phyloP scores from a whole-genome alignment of 2,113 vertebrate species.

The Psettodes erumei region DNA sequence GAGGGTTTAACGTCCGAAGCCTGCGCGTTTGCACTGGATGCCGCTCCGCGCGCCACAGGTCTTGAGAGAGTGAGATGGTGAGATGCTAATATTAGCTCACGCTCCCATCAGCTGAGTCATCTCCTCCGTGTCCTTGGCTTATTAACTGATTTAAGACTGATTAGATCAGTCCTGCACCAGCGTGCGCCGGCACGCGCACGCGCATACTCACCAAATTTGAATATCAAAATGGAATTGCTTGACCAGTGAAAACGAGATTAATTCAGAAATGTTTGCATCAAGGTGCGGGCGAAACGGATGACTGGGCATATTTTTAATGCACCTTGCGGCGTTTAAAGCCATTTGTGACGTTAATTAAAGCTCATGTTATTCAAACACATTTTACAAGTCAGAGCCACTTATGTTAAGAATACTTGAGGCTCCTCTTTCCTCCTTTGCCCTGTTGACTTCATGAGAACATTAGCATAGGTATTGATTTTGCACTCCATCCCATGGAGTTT shows the following conservation, averaged over 20 bases:
- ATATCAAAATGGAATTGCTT: constrained; percentile 83
- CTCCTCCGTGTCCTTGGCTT: constrained; percentile 82
- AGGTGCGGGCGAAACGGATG: constrained; percentile 79
- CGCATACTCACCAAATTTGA: constrained; percentile 71
- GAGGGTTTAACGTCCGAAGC: constrained; percentile 54
- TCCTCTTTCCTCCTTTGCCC: constrained; percentile 43
- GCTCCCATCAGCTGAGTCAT: constrained; percentile 84
- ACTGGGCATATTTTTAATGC: constrained; percentile 78
- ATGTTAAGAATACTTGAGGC: constrained; percentile 67
- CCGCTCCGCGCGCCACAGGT: constrained; percentile 35
- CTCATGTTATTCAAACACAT: constrained; percentile 81
- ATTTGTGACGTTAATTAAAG: constrained; percentile 81
- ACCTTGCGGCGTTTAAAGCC: constrained; percentile 77
- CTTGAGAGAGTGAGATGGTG: constrained; percentile 14
- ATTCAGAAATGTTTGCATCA: constrained; percentile 73
- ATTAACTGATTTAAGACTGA: constrained; percentile 83
- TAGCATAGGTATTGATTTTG: constrained; percentile 75
- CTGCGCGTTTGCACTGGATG: constrained; percentile 52
- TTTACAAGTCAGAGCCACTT: constrained; percentile 77
- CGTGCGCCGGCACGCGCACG: constrained; percentile 39
- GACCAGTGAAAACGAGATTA: constrained; percentile 78
- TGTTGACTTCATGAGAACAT: constrained; percentile 67
- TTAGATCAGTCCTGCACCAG: constrained; percentile 73
- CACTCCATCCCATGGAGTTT: constrained; percentile 68
- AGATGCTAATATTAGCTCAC: constrained; percentile 79